A percentile compares a stretch with the other conserved stretches of the same genome.
phyloP scores from a whole-genome alignment of 2,797 vertebrate genomes.

The Diplodus sargus region DNA sequence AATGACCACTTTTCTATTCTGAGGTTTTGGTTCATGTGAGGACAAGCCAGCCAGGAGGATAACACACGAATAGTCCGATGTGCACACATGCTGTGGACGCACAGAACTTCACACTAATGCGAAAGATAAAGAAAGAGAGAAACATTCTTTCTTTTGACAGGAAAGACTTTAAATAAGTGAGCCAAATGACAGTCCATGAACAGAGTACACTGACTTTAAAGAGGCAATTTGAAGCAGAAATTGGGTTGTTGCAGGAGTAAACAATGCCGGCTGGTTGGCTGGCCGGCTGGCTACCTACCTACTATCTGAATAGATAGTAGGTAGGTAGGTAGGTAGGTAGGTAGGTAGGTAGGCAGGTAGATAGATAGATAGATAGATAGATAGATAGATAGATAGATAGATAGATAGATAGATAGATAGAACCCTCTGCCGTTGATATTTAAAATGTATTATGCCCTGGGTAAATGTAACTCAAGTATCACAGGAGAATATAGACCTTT shows the following conservation, averaged over 20 bases:
- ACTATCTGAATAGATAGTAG: background rate
- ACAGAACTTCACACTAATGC: background rate
- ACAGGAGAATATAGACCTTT: conserved; percentile 40
- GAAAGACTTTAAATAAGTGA: conserved; percentile 13
- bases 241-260: conserved; percentile 1
- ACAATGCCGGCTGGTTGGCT: background rate
- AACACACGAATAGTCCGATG: background rate
- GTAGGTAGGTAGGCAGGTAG: background rate
- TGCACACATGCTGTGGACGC: background rate
- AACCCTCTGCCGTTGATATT: conserved; percentile 55
- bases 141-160: conserved; percentile 6
- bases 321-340: background rate
- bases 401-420: too few species aligned
- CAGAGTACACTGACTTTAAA: background rate
- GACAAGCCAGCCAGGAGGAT: conserved; percentile 17
- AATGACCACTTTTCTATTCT: conserved; percentile 44
- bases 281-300: too few species aligned
- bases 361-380: background rate
- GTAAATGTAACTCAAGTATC: conserved; percentile 61
- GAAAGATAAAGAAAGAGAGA: background rate
- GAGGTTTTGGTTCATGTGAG: conserved; percentile 32
- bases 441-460: conserved; percentile 47
- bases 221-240: conserved; percentile 26
- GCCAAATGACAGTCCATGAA: conserved; percentile 16
- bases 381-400: background rate